Conservation (phyloP, 2,888 invertebrate species). For the Unio delphinus region DNA sequence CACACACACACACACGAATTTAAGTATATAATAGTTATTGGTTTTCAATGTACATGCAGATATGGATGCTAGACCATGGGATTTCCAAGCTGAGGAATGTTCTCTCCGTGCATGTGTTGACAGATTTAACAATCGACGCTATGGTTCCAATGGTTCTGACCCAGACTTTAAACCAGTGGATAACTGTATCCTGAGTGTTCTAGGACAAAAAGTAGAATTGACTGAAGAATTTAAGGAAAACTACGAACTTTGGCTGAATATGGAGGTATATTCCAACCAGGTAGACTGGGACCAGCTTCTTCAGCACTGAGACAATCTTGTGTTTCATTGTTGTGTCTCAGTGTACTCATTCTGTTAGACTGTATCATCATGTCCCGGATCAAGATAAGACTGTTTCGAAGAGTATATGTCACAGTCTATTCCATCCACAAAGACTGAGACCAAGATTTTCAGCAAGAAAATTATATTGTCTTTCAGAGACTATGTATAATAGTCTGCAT, state of each 20-base stretch:
- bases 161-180: constrained; percentile 80
- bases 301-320: constrained; percentile 9
- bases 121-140: constrained; percentile 94
- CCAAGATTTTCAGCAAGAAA: too few relatives aligned
- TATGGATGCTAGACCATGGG: constrained; percentile 97
- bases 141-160: constrained; percentile 77
- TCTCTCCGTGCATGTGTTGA: constrained; percentile 94
- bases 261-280: constrained; percentile 91
- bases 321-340: too few relatives aligned
- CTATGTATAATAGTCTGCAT: too few relatives aligned
- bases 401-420: too few relatives aligned
- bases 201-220: constrained; percentile 85
- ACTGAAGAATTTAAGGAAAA: constrained; percentile 81
- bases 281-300: constrained; percentile 77
- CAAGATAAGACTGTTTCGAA: too few relatives aligned
- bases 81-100: constrained; percentile 96
- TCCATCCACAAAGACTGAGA: too few relatives aligned
- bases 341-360: too few relatives aligned
- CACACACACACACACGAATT: too few relatives aligned
- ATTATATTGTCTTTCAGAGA: too few relatives aligned
- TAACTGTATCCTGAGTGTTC: constrained; percentile 85
- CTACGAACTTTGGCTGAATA: constrained; percentile 95
- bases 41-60: constrained; percentile 74
- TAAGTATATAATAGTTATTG: not conserved
- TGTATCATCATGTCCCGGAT: too few relatives aligned